Evolutionary conservation across 2,113 vertebrate species (phyloP), one percentile per base, ranked within the genome.

Genomic region (Meles meles): DNA sequence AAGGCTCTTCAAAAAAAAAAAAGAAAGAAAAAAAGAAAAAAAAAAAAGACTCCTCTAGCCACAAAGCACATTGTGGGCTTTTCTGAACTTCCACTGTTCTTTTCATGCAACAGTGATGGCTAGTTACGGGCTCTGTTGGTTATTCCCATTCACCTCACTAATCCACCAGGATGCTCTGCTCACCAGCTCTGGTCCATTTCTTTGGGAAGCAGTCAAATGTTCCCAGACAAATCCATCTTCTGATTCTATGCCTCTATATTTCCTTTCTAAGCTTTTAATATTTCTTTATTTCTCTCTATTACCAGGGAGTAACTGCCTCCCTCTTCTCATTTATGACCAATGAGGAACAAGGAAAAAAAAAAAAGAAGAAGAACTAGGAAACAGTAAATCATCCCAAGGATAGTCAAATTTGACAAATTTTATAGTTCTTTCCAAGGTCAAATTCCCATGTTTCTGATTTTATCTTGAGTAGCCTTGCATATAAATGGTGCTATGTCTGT

Each of bases 361-460:
- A 63, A 14, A 11, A 61, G 1, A 14, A 65, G 34, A 34, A 57
- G 11, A 79, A 74, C 6, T 29, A 82, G 34, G 12, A 80, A 34
- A 11, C 12, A 89, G 49, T 88, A 71, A 47, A 83, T 94, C 55
- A 63, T 88, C 44, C 71, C 6, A 72, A 15, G 31, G 27, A 39
- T 57, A 89, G 79, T 94, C 79, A 89, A 84, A 72, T 42, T 89
- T 94, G 61, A 65, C 63, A 72, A 63, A 69, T 47, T 31, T 74
- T 90, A n/a, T 3, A 39, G 12, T 25, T 65, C 57, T 42, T 76
- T 71, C 15, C 39, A 52, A 76, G 52, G 12, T 34, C 12, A 2
- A 94, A 67, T 80, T 80, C 10, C 15, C 65, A 39, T 61, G 31
- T 63, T 82, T 69, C 47, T 85, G 23, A 47, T 91, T 93, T 87